Evolutionary conservation across 2,888 invertebrate species (phyloP).

Genomic region (Rhingia campestris): DNA sequence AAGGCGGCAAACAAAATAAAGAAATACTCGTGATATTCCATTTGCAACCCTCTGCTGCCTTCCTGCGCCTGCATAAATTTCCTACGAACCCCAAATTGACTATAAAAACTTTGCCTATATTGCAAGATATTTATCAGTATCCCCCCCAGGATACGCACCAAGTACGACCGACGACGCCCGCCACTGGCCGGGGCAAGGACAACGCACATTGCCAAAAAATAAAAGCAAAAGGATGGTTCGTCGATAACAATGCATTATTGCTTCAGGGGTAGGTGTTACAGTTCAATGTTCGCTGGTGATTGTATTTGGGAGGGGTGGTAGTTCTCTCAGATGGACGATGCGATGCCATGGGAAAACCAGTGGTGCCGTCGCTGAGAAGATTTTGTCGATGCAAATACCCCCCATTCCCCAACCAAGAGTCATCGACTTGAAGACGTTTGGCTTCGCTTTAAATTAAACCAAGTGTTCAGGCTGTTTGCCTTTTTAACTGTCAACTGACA

Average conservation of each 20-base stretch:
- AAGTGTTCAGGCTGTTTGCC: slow-evolving; percentile 3
- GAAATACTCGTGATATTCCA: slow-evolving; percentile 57
- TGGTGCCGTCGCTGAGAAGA: slow-evolving; percentile 2
- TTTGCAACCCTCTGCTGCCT: slow-evolving; percentile 44
- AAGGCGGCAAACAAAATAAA: slow-evolving; percentile 20
- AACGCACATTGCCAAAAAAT: slow-evolving; percentile 50
- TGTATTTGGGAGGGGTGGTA: slow-evolving; percentile 22
- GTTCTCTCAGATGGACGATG: slow-evolving; percentile 40
- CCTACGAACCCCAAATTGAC: slow-evolving; percentile 79
- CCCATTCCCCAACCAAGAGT: neutral
- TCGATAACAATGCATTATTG: slow-evolving; percentile 72
- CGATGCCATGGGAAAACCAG: neutral
- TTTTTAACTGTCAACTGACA: slow-evolving; percentile 10
- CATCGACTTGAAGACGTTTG: neutral
- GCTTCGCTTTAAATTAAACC: neutral
- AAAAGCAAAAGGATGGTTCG: slow-evolving; percentile 60
- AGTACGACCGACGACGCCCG: neutral
- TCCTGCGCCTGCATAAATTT: slow-evolving; percentile 69
- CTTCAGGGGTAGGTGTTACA: slow-evolving; percentile 55
- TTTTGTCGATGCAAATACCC: neutral
- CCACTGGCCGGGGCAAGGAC: slow-evolving; percentile 1
- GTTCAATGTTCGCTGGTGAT: slow-evolving; percentile 20
- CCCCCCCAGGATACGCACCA: slow-evolving; percentile 19
- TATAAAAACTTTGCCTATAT: slow-evolving; percentile 81
- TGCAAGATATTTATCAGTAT: slow-evolving; percentile 80